Evolutionary conservation across 2,888 invertebrate species (phyloP).

Genomic region (Megalurothrips usitatus): DNA sequence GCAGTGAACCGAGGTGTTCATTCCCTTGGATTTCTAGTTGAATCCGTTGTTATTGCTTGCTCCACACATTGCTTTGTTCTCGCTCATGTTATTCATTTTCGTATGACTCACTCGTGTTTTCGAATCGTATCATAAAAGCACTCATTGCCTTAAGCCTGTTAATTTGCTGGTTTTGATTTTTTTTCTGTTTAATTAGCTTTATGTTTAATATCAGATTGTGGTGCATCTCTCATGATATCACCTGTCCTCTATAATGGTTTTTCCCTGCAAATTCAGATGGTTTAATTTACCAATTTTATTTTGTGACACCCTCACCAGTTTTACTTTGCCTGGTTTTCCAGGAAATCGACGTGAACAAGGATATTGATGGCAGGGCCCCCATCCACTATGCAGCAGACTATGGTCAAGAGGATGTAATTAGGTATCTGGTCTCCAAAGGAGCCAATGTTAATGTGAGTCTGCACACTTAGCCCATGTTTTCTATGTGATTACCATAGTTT

Average conservation of each 20-base stretch:
- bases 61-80: background rate
- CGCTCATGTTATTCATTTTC: background rate
- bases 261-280: too few species aligned
- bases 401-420: slow-evolving; percentile 84
- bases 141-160: background rate
- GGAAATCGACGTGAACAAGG: slow-evolving; percentile 79
- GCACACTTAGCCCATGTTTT: background rate
- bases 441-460: slow-evolving; percentile 81
- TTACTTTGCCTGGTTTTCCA: slow-evolving; percentile 43
- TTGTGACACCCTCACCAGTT: too few species aligned
- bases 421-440: slow-evolving; percentile 82
- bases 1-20: background rate
- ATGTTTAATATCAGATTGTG: background rate
- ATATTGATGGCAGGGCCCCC: slow-evolving; percentile 83
- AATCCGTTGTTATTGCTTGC: background rate
- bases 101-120: background rate
- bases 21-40: background rate
- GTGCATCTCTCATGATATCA: slow-evolving; percentile 16
- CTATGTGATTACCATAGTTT: slow-evolving; percentile 12
- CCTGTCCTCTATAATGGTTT: slow-evolving; percentile 3
- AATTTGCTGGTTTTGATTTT: background rate
- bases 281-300: too few species aligned
- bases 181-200: background rate
- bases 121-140: background rate
- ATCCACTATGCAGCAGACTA: slow-evolving; percentile 95